Base-by-base conservation (phyloP, 2,888 invertebrate species). In the Lingula anatina region DNA sequence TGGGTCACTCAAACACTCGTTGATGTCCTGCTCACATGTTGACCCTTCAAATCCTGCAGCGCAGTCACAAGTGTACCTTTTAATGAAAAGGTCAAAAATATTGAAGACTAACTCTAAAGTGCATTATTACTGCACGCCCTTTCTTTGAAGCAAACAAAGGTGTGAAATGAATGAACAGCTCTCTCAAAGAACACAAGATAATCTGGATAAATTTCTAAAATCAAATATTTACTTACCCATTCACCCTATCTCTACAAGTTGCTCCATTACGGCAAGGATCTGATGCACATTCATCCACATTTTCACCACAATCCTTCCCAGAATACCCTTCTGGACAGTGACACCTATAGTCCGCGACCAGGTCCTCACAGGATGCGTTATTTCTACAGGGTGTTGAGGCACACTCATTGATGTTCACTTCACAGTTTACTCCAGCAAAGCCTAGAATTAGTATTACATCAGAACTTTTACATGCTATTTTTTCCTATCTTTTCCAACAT, bases 41-140 rank as follows among this genome's bases (percentile, higher is more conserved):
- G 24, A 12, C 5, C 46, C 46, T 2, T 36, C 26, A 21, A 25
- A 46, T 15, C 46, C 46, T 2, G 18, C 25, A n/a, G 38, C n/a
- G 25, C 46, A 46, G n/a, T 46, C 25, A 46, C 46, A 46, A 31
- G 31, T 31, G 15, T 31, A 31, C 31, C 31, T 31, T 31, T 31
- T 12, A 31, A n/a, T n/a, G n/a, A n/a, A n/a, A n/a, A n/a, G n/a
- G n/a, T n/a, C n/a, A n/a, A n/a, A n/a, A n/a, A n/a, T n/a, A n/a
- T n/a, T n/a, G n/a, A n/a, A n/a, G n/a, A n/a, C n/a, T n/a, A n/a
- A n/a, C n/a, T n/a, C n/a, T n/a, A n/a, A n/a, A n/a, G n/a, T n/a
- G n/a, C n/a, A n/a, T n/a, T n/a, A n/a, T n/a, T n/a, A n/a, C n/a
- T n/a, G n/a, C n/a, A n/a, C n/a, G n/a, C n/a, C n/a, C n/a, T n/a